Percentiles rank a stretch among this genome's conserved stretches.
phyloP scores from a whole-genome alignment of 1,140 invertebrate genomes.

The Helicoverpa armigera region DNA sequence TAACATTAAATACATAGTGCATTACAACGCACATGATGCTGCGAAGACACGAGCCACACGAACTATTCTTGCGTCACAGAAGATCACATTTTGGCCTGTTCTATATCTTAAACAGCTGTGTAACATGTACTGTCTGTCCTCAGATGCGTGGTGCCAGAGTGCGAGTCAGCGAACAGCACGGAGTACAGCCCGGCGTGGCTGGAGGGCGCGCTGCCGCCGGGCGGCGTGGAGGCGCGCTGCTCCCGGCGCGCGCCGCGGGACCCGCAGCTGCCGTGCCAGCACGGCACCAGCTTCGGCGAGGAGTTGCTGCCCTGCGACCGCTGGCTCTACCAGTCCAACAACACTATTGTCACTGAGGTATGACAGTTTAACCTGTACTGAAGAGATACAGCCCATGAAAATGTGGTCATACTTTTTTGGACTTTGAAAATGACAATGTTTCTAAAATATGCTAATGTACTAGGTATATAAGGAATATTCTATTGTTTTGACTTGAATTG shows the following conservation, averaged over 20 bases:
- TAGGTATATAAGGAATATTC: too few species aligned
- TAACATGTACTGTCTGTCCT: not conserved
- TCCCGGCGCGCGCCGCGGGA: conserved; percentile 59
- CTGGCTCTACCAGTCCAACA: conserved; percentile 72
- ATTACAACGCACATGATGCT: too few species aligned
- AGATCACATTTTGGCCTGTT: too few species aligned
- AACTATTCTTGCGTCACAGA: too few species aligned
- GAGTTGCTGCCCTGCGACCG: conserved; percentile 66
- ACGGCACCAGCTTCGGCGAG: conserved; percentile 60
- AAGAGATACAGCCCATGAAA: too few species aligned
- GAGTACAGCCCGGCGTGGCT: conserved; percentile 68
- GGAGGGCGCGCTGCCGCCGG: conserved; percentile 57
- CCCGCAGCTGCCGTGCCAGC: conserved; percentile 57
- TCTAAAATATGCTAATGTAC: too few species aligned
- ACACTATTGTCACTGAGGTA: conserved; percentile 78
- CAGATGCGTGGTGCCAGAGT: conserved; percentile 77
- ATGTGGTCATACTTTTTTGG: too few species aligned
- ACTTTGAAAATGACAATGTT: too few species aligned
- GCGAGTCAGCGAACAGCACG: conserved; percentile 68
- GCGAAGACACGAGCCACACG: too few species aligned
- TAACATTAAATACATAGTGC: too few species aligned
- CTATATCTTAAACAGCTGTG: not conserved
- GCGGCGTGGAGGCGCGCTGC: conserved; percentile 63
- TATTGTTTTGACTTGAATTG: too few species aligned
- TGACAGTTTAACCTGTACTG: conserved; percentile 9